Evolutionary conservation across 2,888 invertebrate genomes (phyloP), one percentile per base, ranked within the genome.

Genomic region (Agrotis segetum): DNA sequence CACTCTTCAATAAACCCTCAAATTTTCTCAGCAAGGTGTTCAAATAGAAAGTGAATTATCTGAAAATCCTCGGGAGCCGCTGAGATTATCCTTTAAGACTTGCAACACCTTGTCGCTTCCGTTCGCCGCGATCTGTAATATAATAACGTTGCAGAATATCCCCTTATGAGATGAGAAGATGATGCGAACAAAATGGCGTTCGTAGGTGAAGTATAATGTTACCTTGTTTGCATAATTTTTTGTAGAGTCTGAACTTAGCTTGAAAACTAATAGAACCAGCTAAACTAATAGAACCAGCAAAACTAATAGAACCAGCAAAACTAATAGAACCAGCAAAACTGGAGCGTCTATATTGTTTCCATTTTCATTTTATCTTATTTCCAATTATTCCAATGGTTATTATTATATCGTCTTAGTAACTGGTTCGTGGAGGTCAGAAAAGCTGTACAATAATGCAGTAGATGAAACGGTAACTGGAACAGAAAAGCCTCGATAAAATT

Each of bases 31-130:
- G 24, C 65, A 68, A 62, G 56, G 47, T 72, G 71, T 79, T 78
- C 47, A 71, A 82, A 71, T 68, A 70, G 67, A 85, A 82, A 79
- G 60, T 67, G 76, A 79, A 74, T 85, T 83, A 72, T 71, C 73
- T 74, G 71, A 7, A 74, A 83, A 82, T 74, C 66, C 74, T 58
- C 16, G 64, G 17, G 46, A 66, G 55, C 69, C 44, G 29, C 59
- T 34, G 71, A 74, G 75, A 85, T 79, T 85, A 85, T 68, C 71
- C 69, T 50, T 1, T 34, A 53, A 69, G 60, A 69, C 75, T 82
- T 82, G 75, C 75, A 79, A 71, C 75, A 58, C 70, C 50, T 17
- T 46, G 63, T 11, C 21, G 70, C 82, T 78, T 72, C 68, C 73
- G 67, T 66, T 74, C 55, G 7, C 62, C 63, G 40, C 52, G 24